Evolutionary conservation across 2,113 vertebrate species (phyloP).

Genomic region (Anhinga rufa): DNA sequence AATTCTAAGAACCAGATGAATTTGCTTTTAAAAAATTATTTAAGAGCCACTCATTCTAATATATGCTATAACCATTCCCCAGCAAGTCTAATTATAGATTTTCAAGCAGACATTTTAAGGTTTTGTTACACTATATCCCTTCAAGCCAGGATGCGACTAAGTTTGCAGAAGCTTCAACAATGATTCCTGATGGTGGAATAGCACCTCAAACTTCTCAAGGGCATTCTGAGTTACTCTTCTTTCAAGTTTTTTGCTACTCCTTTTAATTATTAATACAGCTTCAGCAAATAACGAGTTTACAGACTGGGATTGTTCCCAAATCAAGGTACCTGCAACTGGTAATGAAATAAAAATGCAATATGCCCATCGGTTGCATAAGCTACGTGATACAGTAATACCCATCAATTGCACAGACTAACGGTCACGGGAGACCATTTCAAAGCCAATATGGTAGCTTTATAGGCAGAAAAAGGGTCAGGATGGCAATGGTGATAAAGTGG

Average conservation of each 20-base stretch:
- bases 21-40: not conserved
- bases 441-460: not conserved
- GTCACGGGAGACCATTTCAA: not conserved
- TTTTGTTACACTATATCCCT: not conserved
- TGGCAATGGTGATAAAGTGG: not conserved
- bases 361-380: not conserved
- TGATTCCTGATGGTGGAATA: not conserved
- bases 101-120: not conserved
- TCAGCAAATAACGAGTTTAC: not conserved
- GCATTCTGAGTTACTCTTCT: not conserved
- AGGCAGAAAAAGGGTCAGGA: not conserved
- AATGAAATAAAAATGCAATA: conserved; percentile 1
- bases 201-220: not conserved
- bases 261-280: not conserved
- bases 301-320: not conserved
- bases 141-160: not conserved
- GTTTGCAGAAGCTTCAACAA: not conserved
- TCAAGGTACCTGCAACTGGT: not conserved
- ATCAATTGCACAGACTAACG: not conserved
- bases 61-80: not conserved
- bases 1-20: conserved; percentile 1
- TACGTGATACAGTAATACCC: not conserved
- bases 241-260: not conserved
- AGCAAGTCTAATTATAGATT: not conserved
- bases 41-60: not conserved